These are phyloP conservation scores for Stenoptilia bipunctidactyla DNA, from an alignment of 2,888 invertebrate species.

Conservation along the genomic window DNA sequence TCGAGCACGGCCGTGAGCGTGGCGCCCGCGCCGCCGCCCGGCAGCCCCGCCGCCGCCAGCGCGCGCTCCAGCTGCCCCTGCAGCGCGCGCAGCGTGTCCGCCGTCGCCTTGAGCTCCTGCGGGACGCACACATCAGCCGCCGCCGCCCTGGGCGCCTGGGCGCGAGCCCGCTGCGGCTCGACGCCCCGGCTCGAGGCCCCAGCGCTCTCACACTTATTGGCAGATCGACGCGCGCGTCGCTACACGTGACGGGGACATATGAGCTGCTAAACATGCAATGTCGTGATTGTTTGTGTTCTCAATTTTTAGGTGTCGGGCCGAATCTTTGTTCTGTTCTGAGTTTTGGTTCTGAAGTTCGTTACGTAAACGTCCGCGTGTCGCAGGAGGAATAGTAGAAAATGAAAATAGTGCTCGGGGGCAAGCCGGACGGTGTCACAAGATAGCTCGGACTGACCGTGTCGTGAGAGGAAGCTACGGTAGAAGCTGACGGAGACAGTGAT, in stretches of 20 bases:
- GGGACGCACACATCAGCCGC: constrained; percentile 47
- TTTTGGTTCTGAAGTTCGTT: constrained; percentile 21
- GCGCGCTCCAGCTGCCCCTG: constrained; percentile 84
- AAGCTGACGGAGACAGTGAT: constrained; percentile 42
- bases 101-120: constrained; percentile 87
- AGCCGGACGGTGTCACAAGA: constrained; percentile 56
- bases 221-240: constrained; percentile 57
- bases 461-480: constrained; percentile 53
- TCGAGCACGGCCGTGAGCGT: constrained; percentile 84
- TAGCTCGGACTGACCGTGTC: constrained; percentile 49
- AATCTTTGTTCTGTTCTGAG: constrained; percentile 30
- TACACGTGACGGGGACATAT: constrained; percentile 63
- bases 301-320: constrained; percentile 43
- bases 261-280: constrained; percentile 69
- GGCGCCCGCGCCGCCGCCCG: constrained; percentile 69
- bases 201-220: constrained; percentile 4
- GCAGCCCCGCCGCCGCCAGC: constrained; percentile 74
- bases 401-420: constrained; percentile 49
- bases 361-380: constrained; percentile 34
- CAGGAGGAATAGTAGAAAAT: constrained; percentile 28
- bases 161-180: neutral
- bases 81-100: constrained; percentile 86
- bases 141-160: constrained; percentile 26
- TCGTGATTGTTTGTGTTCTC: constrained; percentile 41
- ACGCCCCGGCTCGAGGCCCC: neutral